Evolutionary conservation across 2,113 vertebrate species (phyloP), one percentile per base, ranked within the genome.

Genomic region (Anas platyrhynchos): DNA sequence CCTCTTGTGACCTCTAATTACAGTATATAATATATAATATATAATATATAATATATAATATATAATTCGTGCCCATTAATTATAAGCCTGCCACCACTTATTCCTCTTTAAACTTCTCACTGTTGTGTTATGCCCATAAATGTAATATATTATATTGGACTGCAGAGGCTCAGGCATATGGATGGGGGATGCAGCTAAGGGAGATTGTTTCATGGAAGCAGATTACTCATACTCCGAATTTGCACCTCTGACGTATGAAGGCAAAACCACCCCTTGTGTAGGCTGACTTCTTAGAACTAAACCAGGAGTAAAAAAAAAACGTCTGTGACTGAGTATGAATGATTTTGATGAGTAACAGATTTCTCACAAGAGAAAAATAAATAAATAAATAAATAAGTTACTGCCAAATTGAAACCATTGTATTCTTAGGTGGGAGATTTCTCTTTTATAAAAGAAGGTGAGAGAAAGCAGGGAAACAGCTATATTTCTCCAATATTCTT

Each of bases 351-450:
- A 91, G 55, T 31, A 89, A 87, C 13, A 56, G 27, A 79, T 65
- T 68, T 85, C 12, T 66, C 71, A 65, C 23, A 44, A 9, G 8
- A 18, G 22, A 0, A 1, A 6, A 26, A 9, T 4, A 4, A 1
- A 0, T 38, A 38, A 26, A 10, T 41, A 41, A 41, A 41, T 0
- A 27, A 55, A 41, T 80, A 65, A 6, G 1, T 17, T 41, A 17
- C 29, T 25, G 15, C 36, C 62, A 73, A 85, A 72, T 34, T 58
- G 10, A 65, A 92, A 82, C 36, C 65, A n/a, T 4, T 58, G 13
- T 34, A 36, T 25, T 50, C 16, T 36, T 81, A 32, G 5, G 16
- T 11, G 5, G 11, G 18, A 44, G 43, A 13, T 75, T 63, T 54
- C 17, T 90, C 29, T n/a, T 6, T 18, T 44, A 13, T 10, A 58